phyloP scores from a whole-genome alignment of 2,797 vertebrate genomes.

The Aulostomus chinensis region DNA sequence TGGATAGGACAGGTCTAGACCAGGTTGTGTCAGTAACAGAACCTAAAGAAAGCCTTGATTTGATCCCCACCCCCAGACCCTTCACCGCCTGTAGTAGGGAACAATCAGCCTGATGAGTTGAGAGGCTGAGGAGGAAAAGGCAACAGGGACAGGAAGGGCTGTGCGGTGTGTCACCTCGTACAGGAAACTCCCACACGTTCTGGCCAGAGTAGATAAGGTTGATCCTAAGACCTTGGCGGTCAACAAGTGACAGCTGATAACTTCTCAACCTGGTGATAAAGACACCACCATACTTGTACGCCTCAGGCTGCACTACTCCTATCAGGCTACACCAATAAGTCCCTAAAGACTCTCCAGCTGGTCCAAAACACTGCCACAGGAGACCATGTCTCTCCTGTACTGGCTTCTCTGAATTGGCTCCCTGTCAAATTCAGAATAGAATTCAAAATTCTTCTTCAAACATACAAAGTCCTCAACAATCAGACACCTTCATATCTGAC shows the following conservation, averaged over 20 bases:
- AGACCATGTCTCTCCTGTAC: too few species aligned
- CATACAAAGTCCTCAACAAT: too few species aligned
- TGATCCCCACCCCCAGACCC: constrained; percentile 24
- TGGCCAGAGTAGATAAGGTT: constrained; percentile 88
- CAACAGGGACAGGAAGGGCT: constrained; percentile 85
- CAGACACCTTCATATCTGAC: too few species aligned
- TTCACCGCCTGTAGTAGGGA: constrained; percentile 67
- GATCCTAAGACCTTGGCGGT: constrained; percentile 75
- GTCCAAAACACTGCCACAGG: too few species aligned
- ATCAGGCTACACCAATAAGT: too few species aligned
- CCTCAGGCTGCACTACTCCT: too few species aligned
- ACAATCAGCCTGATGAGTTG: constrained; percentile 82
- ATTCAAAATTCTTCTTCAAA: too few species aligned
- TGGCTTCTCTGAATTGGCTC: too few species aligned
- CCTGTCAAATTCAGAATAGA: too few species aligned
- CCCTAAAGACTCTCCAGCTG: too few species aligned
- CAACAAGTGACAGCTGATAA: constrained; percentile 77
- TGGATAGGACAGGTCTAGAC: constrained; percentile 14
- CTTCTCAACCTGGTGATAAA: constrained; percentile 73
- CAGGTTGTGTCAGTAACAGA: constrained; percentile 27
- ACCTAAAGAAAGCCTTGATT: constrained; percentile 45
- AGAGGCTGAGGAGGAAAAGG: constrained; percentile 82
- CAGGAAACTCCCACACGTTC: constrained; percentile 82
- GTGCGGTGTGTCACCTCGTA: constrained; percentile 81
- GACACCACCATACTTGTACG: constrained; percentile 39